Evolutionary conservation across 2,797 vertebrate genomes (phyloP).

Genomic region (Gymnocypris eckloni): DNA sequence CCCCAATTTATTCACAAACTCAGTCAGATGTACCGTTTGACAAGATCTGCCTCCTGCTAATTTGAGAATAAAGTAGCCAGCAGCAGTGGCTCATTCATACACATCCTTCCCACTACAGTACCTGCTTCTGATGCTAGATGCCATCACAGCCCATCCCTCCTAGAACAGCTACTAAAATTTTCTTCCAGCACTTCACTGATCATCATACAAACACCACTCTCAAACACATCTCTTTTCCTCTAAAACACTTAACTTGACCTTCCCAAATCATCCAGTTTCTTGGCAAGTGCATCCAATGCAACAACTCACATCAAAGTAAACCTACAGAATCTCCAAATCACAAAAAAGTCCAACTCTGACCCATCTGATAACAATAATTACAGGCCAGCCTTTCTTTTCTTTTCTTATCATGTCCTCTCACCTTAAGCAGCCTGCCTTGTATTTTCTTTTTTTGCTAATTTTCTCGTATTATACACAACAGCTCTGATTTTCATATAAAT

Average conservation of each 20-base stretch:
- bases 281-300: not conserved
- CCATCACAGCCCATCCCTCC: not conserved
- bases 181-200: constrained; percentile 2
- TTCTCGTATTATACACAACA: not conserved
- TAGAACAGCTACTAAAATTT: not conserved
- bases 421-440: not conserved
- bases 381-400: not conserved
- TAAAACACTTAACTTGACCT: not conserved
- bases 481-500: constrained; percentile 3
- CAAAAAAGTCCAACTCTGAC: not conserved
- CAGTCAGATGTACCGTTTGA: constrained; percentile 37
- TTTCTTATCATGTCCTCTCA: not conserved
- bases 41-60: constrained; percentile 28
- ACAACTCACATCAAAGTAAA: not conserved
- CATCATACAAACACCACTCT: constrained; percentile 6
- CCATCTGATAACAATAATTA: constrained; percentile 29
- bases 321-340: not conserved
- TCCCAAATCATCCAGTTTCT: constrained; percentile 1
- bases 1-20: constrained; percentile 33
- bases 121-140: not conserved
- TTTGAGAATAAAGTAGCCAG: constrained; percentile 30
- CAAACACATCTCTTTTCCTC: not conserved
- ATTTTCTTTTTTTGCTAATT: not conserved
- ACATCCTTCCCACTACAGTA: not conserved
- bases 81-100: not conserved